phyloP scores from a whole-genome alignment of 2,797 vertebrate genomes.

The Centroberyx gerrardi region DNA sequence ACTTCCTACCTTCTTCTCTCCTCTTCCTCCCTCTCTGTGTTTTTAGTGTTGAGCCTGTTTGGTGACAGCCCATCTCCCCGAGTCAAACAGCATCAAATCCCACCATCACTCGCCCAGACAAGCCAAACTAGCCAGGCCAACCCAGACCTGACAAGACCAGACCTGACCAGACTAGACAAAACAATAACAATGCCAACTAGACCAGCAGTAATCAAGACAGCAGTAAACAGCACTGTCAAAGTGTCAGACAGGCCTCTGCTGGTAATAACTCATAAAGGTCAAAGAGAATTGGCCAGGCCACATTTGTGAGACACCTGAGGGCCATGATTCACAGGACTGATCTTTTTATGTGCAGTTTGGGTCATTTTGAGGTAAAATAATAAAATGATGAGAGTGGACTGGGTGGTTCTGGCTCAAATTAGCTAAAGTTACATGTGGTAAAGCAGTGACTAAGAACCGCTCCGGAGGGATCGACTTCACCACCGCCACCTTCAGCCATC shows the following conservation, averaged over 20 bases:
- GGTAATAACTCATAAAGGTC: not conserved
- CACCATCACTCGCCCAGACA: not conserved
- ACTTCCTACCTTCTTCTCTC: not conserved
- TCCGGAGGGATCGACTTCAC: too few relatives aligned
- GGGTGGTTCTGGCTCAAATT: constrained; percentile 22
- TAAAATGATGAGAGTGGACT: too few relatives aligned
- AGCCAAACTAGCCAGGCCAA: not conserved
- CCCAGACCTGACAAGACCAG: constrained; percentile 34
- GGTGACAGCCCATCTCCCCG: constrained; percentile 30
- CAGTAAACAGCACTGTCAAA: constrained; percentile 27
- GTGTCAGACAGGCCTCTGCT: constrained; percentile 15
- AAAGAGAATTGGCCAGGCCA: too few relatives aligned
- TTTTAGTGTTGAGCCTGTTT: constrained; percentile 6
- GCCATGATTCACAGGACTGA: too few relatives aligned
- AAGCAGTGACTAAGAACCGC: not conserved
- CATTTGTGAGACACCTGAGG: too few relatives aligned
- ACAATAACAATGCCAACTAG: constrained; percentile 26
- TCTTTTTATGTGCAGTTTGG: too few relatives aligned
- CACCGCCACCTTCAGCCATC: too few relatives aligned
- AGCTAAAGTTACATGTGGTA: not conserved
- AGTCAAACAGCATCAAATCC: constrained; percentile 19
- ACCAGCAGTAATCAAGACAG: constrained; percentile 39
- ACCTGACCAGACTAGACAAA: constrained; percentile 19
- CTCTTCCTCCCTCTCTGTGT: constrained; percentile 4
- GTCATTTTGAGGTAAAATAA: too few relatives aligned